Conservation (phyloP, 2,113 vertebrate genomes). For the Alosa alosa region DNA sequence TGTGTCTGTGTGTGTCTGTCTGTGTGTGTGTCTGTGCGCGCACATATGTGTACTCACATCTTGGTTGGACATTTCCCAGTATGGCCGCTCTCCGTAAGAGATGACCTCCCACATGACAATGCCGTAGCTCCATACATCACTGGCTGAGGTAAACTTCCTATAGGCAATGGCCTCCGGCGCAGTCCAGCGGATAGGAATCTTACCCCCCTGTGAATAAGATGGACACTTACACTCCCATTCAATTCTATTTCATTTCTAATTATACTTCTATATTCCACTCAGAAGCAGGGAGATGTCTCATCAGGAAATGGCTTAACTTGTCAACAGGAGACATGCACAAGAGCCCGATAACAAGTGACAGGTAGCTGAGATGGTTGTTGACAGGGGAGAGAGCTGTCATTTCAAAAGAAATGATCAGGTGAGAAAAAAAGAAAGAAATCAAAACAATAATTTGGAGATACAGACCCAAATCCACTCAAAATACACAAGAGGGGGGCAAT, state of each 20-base stretch:
- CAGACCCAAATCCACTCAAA: not conserved
- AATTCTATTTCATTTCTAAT: not conserved
- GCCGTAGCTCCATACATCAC: conserved; percentile 77
- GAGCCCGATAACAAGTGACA: not conserved
- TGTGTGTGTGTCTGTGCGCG: not conserved
- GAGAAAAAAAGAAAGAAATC: not conserved
- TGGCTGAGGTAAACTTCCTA: conserved; percentile 77
- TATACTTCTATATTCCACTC: not conserved
- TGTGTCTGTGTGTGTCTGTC: not conserved
- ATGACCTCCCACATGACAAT: conserved; percentile 81
- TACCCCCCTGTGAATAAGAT: conserved; percentile 64
- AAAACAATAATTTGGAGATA: not conserved
- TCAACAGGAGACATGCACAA: not conserved
- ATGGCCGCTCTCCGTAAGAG: conserved; percentile 75
- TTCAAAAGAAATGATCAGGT: not conserved
- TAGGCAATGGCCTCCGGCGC: conserved; percentile 76
- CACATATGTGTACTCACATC: conserved; percentile 63
- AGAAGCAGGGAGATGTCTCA: not conserved
- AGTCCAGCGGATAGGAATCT: conserved; percentile 77
- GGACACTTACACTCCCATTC: not conserved
- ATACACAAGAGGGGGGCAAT: not conserved
- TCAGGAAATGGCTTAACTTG: not conserved
- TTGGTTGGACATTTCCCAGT: conserved; percentile 81
- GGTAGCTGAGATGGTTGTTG: not conserved
- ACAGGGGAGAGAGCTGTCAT: not conserved